A percentile compares a stretch with the other conserved stretches of the same genome.
These are phyloP conservation scores for Dendrocincla fuliginosa DNA, from an alignment of 2,797 vertebrate genomes.

Conservation along the genomic window DNA sequence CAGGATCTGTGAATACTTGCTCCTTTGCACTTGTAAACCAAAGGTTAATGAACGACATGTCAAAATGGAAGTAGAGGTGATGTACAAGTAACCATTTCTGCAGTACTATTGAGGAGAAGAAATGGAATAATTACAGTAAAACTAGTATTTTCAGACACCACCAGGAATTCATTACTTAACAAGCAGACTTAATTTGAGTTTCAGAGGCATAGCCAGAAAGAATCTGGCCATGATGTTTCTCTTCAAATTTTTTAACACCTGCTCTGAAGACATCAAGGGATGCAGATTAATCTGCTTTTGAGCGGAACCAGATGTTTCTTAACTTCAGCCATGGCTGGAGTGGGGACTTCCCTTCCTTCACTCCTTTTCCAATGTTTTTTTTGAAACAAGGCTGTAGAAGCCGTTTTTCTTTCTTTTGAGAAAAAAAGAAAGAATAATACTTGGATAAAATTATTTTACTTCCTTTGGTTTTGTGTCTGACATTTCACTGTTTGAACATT, in stretches of 20 bases:
- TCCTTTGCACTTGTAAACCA: background rate
- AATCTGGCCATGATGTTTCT: background rate
- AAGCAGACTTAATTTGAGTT: background rate
- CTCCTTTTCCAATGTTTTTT: background rate
- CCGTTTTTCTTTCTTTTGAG: rapidly evolving
- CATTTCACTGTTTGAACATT: background rate
- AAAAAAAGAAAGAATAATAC: background rate
- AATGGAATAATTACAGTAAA: background rate
- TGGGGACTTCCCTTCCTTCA: background rate
- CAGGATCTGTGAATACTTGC: background rate
- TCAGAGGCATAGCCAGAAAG: background rate
- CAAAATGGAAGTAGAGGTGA: background rate
- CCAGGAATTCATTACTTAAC: background rate
- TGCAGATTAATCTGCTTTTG: constrained; percentile 2
- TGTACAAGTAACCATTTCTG: background rate
- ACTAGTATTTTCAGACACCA: background rate
- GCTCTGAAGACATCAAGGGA: constrained; percentile 26
- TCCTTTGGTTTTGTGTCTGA: background rate
- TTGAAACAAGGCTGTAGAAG: background rate
- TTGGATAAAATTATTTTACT: background rate
- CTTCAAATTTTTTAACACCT: background rate
- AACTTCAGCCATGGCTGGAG: background rate
- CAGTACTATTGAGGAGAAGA: background rate
- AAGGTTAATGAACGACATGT: background rate
- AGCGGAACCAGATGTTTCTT: background rate